Percentiles rank a stretch among this genome's conserved stretches.
These are phyloP conservation scores for Auanema sp. DNA, from an alignment of 2,888 invertebrate species.

Conservation along the genomic window DNA sequence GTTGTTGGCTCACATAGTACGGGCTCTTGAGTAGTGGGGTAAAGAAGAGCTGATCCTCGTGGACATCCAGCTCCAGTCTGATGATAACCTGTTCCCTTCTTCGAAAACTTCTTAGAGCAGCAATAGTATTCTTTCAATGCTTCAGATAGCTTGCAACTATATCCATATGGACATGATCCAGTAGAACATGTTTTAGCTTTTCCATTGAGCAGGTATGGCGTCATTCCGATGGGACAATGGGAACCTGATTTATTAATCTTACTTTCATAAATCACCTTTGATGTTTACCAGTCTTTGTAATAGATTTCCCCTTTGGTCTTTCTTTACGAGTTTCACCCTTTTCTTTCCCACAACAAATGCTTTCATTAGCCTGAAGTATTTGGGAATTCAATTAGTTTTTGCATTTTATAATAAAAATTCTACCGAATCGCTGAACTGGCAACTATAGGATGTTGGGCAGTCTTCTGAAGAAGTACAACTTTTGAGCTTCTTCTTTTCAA, in stretches of 20 bases:
- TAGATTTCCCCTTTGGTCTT: constrained; percentile 1
- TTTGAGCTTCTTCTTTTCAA: no score
- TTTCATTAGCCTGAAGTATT: constrained; percentile 20
- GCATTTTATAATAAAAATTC: not conserved
- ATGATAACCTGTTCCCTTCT: constrained; percentile 21
- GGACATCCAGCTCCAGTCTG: constrained; percentile 36
- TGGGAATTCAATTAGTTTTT: not conserved
- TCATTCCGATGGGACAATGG: constrained; percentile 43
- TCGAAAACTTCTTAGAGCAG: constrained; percentile 33
- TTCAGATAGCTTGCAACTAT: constrained; percentile 42
- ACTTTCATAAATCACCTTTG: not conserved
- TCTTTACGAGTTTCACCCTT: constrained; percentile 1
- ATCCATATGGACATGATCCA: constrained; percentile 43
- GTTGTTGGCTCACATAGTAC: constrained; percentile 40
- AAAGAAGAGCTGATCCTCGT: constrained; percentile 36
- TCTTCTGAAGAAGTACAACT: constrained; percentile 22
- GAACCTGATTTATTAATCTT: not conserved
- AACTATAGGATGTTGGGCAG: constrained; percentile 34
- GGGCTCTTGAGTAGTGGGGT: constrained; percentile 38
- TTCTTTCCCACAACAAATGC: constrained; percentile 35
- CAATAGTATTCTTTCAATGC: constrained; percentile 39
- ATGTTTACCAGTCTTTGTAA: not conserved
- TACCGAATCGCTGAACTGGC: constrained; percentile 30
- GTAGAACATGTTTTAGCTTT: constrained; percentile 39
- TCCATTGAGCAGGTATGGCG: constrained; percentile 40